Evolutionary conservation across 2,113 vertebrate genomes (phyloP).

Genomic region (Origma solitaria): DNA sequence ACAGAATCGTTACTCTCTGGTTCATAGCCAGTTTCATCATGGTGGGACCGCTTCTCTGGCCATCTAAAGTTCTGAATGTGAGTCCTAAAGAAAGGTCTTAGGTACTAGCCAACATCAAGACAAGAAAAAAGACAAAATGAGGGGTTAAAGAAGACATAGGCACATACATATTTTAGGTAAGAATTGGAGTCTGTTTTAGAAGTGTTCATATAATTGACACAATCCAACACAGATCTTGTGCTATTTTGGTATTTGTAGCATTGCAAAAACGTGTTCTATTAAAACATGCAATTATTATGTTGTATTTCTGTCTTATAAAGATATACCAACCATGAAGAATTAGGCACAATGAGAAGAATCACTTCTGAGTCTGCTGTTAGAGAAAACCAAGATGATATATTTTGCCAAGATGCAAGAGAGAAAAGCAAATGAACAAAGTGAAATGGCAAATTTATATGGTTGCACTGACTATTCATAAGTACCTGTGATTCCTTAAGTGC

Average conservation of each 20-base stretch:
- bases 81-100: not conserved
- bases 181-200: not conserved
- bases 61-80: not conserved
- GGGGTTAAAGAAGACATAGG: not conserved
- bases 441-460: conserved; percentile 16
- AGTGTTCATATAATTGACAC: not conserved
- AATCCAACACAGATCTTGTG: not conserved
- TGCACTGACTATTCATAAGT: conserved; percentile 6
- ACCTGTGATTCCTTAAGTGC: not conserved
- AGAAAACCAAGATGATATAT: not conserved
- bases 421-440: not conserved
- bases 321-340: not conserved
- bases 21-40: not conserved
- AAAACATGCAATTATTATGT: conserved; percentile 16
- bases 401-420: not conserved
- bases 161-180: not conserved
- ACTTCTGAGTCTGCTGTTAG: not conserved
- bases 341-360: not conserved
- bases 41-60: not conserved
- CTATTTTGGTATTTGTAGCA: not conserved
- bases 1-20: not conserved
- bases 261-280: not conserved
- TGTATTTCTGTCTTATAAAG: not conserved
- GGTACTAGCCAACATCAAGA: not conserved
- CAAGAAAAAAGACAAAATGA: not conserved